Evolutionary conservation across 2,113 vertebrate species (phyloP).

Genomic region (Amblyopsis rosae): DNA sequence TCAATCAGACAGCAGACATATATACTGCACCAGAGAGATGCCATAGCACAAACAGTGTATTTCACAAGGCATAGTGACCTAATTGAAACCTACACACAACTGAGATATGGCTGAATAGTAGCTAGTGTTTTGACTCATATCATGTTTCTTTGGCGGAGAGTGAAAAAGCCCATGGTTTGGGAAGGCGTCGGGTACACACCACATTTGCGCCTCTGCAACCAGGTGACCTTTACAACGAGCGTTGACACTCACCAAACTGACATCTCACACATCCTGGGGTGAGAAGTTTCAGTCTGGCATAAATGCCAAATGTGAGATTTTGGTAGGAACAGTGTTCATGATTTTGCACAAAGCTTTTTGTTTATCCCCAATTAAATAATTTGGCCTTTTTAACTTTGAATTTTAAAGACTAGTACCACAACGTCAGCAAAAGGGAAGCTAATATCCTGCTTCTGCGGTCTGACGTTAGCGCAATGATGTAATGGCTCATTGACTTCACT

Average conservation of each 20-base stretch:
- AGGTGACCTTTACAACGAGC: slow-evolving; percentile 59
- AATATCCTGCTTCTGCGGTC: background rate
- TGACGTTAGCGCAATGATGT: slow-evolving; percentile 34
- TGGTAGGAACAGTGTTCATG: slow-evolving; percentile 18
- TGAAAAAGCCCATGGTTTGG: slow-evolving; percentile 20
- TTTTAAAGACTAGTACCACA: background rate
- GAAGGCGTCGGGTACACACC: slow-evolving; percentile 14
- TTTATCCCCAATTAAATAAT: too few relatives aligned
- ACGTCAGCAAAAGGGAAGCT: background rate
- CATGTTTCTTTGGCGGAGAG: slow-evolving; percentile 54
- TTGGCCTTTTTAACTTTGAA: background rate
- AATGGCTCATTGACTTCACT: slow-evolving; percentile 8
- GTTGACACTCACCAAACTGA: slow-evolving; percentile 56
- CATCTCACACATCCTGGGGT: slow-evolving; percentile 19
- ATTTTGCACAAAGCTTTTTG: background rate
- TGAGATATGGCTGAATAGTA: slow-evolving; percentile 67
- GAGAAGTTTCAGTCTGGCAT: slow-evolving; percentile 48
- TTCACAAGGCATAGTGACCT: background rate
- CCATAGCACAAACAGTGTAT: too few relatives aligned
- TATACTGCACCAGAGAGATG: background rate
- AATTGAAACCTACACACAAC: slow-evolving; percentile 62
- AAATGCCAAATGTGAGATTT: slow-evolving; percentile 19
- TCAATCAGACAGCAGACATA: background rate
- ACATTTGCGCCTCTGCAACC: slow-evolving; percentile 41
- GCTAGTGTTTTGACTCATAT: slow-evolving; percentile 78